Percentiles rank a stretch among this genome's conserved stretches.
Conservation (phyloP, 2,888 invertebrate genomes). For the Zygaena filipendulae region DNA sequence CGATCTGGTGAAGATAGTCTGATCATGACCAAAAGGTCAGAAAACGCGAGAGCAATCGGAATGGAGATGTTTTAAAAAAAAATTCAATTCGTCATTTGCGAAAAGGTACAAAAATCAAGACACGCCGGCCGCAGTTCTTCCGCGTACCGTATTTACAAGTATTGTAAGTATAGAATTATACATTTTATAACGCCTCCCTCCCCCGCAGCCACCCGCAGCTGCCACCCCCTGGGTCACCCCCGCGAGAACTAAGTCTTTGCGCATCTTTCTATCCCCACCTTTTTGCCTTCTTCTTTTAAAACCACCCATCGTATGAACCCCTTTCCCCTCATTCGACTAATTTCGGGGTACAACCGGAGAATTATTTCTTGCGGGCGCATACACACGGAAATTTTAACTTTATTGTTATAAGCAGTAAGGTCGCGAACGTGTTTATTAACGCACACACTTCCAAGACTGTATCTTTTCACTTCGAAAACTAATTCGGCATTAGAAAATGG, state of each 20-base stretch:
- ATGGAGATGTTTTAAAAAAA: too few relatives aligned
- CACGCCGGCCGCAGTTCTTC: constrained; percentile 35
- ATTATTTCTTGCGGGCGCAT: constrained; percentile 57
- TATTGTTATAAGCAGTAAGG: constrained; percentile 25
- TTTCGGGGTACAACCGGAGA: constrained; percentile 69
- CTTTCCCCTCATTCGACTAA: constrained; percentile 68
- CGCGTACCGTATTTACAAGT: constrained; percentile 69
- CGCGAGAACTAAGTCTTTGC: constrained; percentile 68
- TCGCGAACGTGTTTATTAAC: constrained; percentile 23
- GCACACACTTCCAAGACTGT: constrained; percentile 62
- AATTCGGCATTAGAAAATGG: constrained; percentile 65
- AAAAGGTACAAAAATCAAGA: constrained; percentile 44
- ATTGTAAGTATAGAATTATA: constrained; percentile 71
- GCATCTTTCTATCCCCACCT: constrained; percentile 69
- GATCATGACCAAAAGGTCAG: too few relatives aligned
- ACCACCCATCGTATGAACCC: constrained; percentile 67
- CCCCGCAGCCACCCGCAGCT: constrained; percentile 32
- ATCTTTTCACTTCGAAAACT: constrained; percentile 70
- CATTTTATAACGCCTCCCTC: constrained; percentile 66
- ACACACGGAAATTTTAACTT: constrained; percentile 30
- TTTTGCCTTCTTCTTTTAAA: constrained; percentile 69
- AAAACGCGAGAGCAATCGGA: too few relatives aligned
- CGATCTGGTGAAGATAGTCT: too few relatives aligned
- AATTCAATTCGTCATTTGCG: too few relatives aligned
- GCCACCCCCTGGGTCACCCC: too few relatives aligned